These are phyloP conservation scores for Hesperophylax magnus DNA, from an alignment of 1,140 invertebrate species.

Conservation along the genomic window DNA sequence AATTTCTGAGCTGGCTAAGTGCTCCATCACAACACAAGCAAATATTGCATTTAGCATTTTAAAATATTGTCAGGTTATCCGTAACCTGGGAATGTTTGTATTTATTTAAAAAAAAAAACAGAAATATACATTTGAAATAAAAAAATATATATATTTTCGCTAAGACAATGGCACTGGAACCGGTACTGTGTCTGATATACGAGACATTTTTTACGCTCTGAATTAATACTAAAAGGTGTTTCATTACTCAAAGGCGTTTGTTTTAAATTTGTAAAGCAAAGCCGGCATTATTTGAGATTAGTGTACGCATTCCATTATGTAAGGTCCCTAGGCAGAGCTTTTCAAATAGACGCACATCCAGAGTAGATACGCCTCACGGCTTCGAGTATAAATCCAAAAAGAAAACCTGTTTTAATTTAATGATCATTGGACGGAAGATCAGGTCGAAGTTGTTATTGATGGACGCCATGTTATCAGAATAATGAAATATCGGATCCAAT, in stretches of 20 bases:
- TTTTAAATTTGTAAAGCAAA: constrained; percentile 29
- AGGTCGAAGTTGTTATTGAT: constrained; percentile 49
- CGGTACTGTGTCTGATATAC: no score
- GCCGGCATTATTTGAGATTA: constrained; percentile 19
- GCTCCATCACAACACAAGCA: no score
- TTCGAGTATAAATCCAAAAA: constrained; percentile 20
- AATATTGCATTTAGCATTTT: no score
- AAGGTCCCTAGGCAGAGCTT: constrained; percentile 3
- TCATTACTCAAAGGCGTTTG: constrained; percentile 8
- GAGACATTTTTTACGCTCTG: neutral
- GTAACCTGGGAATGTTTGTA: no score
- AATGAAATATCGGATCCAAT: constrained; percentile 19
- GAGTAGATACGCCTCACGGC: neutral
- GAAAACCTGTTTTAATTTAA: constrained; percentile 56
- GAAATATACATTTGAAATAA: no score
- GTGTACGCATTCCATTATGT: constrained; percentile 24
- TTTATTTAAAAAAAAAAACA: no score
- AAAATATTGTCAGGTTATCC: no score
- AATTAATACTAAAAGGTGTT: constrained; percentile 7
- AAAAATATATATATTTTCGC: no score
- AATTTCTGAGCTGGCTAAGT: no score
- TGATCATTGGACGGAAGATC: constrained; percentile 49
- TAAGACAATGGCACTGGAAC: no score
- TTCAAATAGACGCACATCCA: constrained; percentile 15
- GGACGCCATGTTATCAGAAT: neutral